Base-by-base conservation (phyloP, 2,888 invertebrate species). In the Mongoloraphidia duomilia region DNA sequence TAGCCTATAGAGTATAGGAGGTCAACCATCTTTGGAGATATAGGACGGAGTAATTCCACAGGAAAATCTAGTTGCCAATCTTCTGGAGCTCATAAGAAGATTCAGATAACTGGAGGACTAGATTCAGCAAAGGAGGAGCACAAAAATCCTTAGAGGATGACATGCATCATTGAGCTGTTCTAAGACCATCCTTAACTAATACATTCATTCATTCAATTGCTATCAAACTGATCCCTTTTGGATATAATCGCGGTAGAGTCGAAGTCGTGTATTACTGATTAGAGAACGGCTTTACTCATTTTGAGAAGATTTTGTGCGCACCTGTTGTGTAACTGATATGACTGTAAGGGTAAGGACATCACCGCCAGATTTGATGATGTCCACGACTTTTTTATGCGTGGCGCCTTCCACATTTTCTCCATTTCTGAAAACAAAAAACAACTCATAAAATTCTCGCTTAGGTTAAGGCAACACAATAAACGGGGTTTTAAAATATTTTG, bases 371-470 rank as follows among this genome's bases (percentile, higher is more conserved):
- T 97, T 97, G 61, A 98, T 98, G 58, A 97, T 78, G 71, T 99
- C 98, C 41, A 98, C 98, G 54, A 98, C 98, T 73, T 97, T 96
- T 63, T 96, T 92, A 71, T 98, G 98, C 39, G 97, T 97, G n/a
- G 97, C 86, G 45, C 98, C 98, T 74, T 98, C 98, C 11, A 98
- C 98, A 72, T 90, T 95, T 54, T 90, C 88, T 57, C 89, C 89
- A 77, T 98, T 98, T 56, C 97, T 95, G 74, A n/a, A 79, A 79
- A 57, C 65, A 64, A 56, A 55, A 52, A 37, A 38, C n/a, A 46
- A 14, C 14, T 44, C 34, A 14, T 42, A 17, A 41, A 41, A 41
- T 41, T 13, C 12, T 41, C 26, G 6, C 6, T 3, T 26, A 6
- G 26, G 6, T 26, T 26, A 26, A 26, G 26, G 26, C 26, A 26